Base-by-base conservation (phyloP, 2,888 invertebrate genomes). In the Amiota communis region DNA sequence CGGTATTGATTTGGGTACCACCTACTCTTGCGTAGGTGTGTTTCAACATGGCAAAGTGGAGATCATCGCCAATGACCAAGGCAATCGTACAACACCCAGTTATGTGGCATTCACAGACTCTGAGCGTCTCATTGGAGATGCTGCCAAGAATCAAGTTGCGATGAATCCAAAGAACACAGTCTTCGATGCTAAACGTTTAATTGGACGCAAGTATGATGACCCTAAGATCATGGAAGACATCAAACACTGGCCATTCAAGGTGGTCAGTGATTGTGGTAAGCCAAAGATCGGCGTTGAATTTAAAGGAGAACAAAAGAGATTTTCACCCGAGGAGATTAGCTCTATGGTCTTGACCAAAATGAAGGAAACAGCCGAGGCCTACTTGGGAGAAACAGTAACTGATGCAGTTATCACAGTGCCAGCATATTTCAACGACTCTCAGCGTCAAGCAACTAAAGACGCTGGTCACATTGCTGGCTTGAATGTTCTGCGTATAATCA, bases 181-280 rank as follows among this genome's bases (percentile, higher is more conserved):
- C 88, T 95, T 65, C 17, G 65, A 65, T 20, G 65, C 97, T 82
- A 95, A 98, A 91, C 94, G 97, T 89, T 92, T 98, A 87, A 97
- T 98, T 90, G 97, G 97, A 74, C 94, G 97, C 85, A 94, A 95
- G 84, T 98, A 94, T 89, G 94, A 94, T 83, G 97, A 97, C 90
- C 91, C 92, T 68, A 94, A 95, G 13, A 96, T 98, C 71, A 97
- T 98, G 91, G 93, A 93, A 72, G 97, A 98, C 89, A 95, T 97
- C 93, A 96, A 97, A 90, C 95, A 95, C 90, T 97, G 97, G 94
- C 97, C 97, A 69, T 98, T 97, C 88, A 95, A 94, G 88, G 96
- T 97, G 2, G 90, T 94, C 86, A 94, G 92, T 87, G 94, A 94
- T 87, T 92, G 92, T 75, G 93, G 94, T 68, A 95, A 95, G 89